phyloP scores from a whole-genome alignment of 2,888 invertebrate species.

The Arge pagana region DNA sequence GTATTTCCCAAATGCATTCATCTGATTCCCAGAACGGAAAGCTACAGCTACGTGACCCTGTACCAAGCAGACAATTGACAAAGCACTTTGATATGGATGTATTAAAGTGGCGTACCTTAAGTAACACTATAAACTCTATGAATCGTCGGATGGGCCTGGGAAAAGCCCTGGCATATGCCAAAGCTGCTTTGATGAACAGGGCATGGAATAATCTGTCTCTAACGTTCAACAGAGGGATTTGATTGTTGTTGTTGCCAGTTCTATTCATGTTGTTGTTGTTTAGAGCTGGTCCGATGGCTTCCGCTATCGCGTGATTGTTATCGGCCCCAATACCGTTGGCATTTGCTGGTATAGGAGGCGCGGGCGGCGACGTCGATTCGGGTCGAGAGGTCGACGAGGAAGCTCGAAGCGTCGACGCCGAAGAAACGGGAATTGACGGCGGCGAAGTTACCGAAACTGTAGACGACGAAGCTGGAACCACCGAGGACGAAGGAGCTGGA shows the following conservation, averaged over 20 bases:
- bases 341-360: neutral
- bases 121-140: slow-evolving; percentile 80
- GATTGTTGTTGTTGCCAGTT: slow-evolving; percentile 59
- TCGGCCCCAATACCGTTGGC: slow-evolving; percentile 27
- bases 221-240: slow-evolving; percentile 82
- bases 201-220: slow-evolving; percentile 93
- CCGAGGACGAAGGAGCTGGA: slow-evolving; percentile 4
- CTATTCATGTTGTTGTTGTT: slow-evolving; percentile 49
- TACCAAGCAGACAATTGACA: too few relatives aligned
- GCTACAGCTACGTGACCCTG: too few relatives aligned
- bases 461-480: too few relatives aligned
- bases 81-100: too few relatives aligned
- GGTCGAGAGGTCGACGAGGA: too few relatives aligned
- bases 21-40: too few relatives aligned
- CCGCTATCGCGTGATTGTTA: slow-evolving; percentile 43
- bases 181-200: slow-evolving; percentile 88
- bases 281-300: slow-evolving; percentile 40
- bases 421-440: too few relatives aligned
- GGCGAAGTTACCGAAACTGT: neutral
- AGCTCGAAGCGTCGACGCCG: slow-evolving; percentile 3
- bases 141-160: slow-evolving; percentile 81
- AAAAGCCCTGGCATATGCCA: slow-evolving; percentile 90
- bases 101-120: too few relatives aligned
- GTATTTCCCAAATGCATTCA: too few relatives aligned
- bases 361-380: too few relatives aligned